Evolutionary conservation across 2,888 invertebrate genomes (phyloP).

Genomic region (Masnerella sp.): DNA sequence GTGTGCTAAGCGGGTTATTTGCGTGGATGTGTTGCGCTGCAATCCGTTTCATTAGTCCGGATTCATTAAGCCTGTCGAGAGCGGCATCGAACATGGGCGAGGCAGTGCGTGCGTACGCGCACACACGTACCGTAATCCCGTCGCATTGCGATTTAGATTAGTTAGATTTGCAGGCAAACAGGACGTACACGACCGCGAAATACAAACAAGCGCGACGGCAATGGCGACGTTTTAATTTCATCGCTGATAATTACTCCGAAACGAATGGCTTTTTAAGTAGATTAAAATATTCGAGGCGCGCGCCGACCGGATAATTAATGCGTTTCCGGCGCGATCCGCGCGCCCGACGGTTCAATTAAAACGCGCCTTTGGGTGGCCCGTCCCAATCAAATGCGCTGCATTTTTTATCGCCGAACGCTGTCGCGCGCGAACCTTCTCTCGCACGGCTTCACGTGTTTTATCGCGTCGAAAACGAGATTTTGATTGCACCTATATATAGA

Average conservation of each 20-base stretch:
- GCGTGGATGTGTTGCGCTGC: conserved; percentile 27
- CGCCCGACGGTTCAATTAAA: conserved; percentile 55
- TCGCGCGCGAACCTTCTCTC: background rate
- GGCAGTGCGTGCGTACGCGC: conserved; percentile 42
- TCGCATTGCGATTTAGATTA: conserved; percentile 74
- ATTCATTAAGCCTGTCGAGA: conserved; percentile 64
- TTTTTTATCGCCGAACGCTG: conserved; percentile 33
- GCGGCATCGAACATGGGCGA: conserved; percentile 52
- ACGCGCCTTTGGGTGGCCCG: conserved; percentile 56
- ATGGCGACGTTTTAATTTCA: conserved; percentile 75
- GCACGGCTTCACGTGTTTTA: too few species aligned
- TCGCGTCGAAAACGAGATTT: too few species aligned
- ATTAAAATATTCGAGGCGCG: conserved; percentile 74
- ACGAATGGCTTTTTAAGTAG: conserved; percentile 77
- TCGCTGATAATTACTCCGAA: conserved; percentile 75
- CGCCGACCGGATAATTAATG: conserved; percentile 73
- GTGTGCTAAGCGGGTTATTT: conserved; percentile 20
- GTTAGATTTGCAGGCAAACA: conserved; percentile 73
- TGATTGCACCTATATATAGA: too few species aligned
- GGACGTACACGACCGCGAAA: conserved; percentile 69
- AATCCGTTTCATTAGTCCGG: conserved; percentile 62
- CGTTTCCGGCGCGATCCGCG: conserved; percentile 64
- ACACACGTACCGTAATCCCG: conserved; percentile 64
- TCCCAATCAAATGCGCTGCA: conserved; percentile 68
- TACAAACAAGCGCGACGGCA: conserved; percentile 67